phyloP scores from a whole-genome alignment of 2,888 invertebrate genomes.

The Achlya flavicornis region DNA sequence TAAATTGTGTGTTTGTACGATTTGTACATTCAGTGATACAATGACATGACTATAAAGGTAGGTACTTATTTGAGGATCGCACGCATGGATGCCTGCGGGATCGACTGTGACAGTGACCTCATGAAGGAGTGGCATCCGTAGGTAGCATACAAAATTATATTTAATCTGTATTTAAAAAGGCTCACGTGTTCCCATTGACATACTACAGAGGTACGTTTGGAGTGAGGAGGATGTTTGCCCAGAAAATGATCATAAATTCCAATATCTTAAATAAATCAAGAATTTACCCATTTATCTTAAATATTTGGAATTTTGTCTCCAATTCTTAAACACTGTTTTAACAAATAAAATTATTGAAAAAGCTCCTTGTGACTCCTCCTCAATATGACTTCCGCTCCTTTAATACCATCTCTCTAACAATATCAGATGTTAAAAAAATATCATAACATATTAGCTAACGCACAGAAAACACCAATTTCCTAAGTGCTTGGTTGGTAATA shows the following conservation, averaged over 20 bases:
- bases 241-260: no score
- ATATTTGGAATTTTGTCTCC: no score
- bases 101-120: conserved; percentile 10
- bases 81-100: not conserved
- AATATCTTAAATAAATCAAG: no score
- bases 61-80: not conserved
- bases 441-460: not conserved
- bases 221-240: no score
- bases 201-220: no score
- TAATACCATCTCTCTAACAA: not conserved
- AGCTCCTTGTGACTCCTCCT: not conserved
- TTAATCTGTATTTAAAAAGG: not conserved
- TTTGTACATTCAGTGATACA: not conserved
- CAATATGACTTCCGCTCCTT: no score
- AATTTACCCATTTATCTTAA: no score
- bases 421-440: not conserved
- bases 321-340: no score
- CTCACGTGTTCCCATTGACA: no score
- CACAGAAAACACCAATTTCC: conserved; percentile 1
- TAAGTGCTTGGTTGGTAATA: not conserved
- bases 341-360: no score
- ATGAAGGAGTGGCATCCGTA: conserved; percentile 7
- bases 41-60: not conserved
- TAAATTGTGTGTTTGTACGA: no score
- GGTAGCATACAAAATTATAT: not conserved